Evolutionary conservation across 2,797 vertebrate species (phyloP), one percentile per base, ranked within the genome.

Genomic region (Urosaurus nigricauda): DNA sequence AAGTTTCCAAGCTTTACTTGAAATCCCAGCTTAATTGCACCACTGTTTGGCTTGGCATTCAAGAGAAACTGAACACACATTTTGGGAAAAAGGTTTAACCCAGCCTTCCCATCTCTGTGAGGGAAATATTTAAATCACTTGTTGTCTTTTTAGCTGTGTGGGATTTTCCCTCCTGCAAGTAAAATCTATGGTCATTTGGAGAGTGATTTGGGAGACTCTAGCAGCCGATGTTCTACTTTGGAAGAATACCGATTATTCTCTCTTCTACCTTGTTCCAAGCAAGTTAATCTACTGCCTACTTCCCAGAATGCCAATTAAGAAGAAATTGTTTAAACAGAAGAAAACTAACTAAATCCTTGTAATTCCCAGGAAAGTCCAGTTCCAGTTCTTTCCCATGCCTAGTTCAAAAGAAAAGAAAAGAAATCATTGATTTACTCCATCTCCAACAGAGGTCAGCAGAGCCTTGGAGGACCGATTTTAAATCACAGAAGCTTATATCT

Each of bases 361-460:
- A 78, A 82, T 58, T 71, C 35, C 63, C 26, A 40, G 26, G n/a
- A 56, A 88, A 75, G 60, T n/a, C 58, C 24, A 35, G 6, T 74
- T n/a, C 40, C 17, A 7, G 29, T 37, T 82, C 9, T 74, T 56
- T 51, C 73, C 60, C 12, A 12, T 6, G 17, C 58, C 60, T 29
- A 16, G 35, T 85, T 70, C 11, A 5, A 60, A 17, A 51, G 13
- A 43, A 43, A 51, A 51, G 7, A 51, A 51, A 9, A 51, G 11
- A 51, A 51, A 51, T 51, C n/a, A 79, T 77, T 77, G 60, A 47
- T 71, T 83, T 88, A 24, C 1, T 2, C 16, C 43, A 74, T 89
- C 47, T 79, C 88, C 88, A 43, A 92, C 37, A 86, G 89, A 83
- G 71, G 79, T 85, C 82, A 79, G 71, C 70, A 87, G 16, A 79